A percentile compares a stretch with the other conserved stretches of the same genome.
These are phyloP conservation scores for Saguinus midas DNA, from an alignment of 2,113 vertebrate genomes.

Conservation along the genomic window DNA sequence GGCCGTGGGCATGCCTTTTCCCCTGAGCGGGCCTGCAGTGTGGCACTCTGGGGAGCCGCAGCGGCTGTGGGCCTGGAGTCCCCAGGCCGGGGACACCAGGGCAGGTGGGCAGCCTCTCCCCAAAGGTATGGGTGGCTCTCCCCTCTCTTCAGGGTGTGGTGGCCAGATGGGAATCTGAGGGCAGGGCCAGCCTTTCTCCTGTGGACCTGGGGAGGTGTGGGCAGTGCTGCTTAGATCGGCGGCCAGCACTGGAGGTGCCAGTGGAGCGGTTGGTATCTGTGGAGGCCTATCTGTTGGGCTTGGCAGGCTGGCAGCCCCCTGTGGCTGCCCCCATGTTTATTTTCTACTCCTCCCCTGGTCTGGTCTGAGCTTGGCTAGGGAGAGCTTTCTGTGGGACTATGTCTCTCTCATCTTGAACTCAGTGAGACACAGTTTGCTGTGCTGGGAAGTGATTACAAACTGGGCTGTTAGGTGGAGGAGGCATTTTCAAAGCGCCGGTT, in stretches of 20 bases:
- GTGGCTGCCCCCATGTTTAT: background rate
- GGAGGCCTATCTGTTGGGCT: background rate
- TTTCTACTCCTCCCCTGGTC: background rate
- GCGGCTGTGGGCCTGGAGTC: slow-evolving; percentile 47
- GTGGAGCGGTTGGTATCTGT: rapidly evolving
- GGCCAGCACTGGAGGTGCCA: background rate
- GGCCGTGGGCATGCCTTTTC: slow-evolving; percentile 52
- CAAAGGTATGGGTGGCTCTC: slow-evolving; percentile 57
- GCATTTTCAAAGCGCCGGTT: background rate
- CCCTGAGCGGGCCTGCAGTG: background rate
- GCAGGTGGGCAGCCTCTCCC: slow-evolving; percentile 31
- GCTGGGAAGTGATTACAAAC: background rate
- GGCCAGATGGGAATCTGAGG: background rate
- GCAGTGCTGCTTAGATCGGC: background rate
- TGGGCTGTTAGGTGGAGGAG: background rate
- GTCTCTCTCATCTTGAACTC: background rate
- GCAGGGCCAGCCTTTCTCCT: background rate
- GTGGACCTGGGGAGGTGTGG: background rate
- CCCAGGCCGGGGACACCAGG: background rate
- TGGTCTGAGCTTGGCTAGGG: background rate
- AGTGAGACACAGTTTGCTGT: background rate
- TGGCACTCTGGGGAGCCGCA: slow-evolving; percentile 28
- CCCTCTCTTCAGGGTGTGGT: background rate
- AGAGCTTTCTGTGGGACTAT: background rate
- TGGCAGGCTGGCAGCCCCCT: background rate